Base-by-base conservation (phyloP, 2,797 vertebrate genomes). In the Cyprinodon diabolis region DNA sequence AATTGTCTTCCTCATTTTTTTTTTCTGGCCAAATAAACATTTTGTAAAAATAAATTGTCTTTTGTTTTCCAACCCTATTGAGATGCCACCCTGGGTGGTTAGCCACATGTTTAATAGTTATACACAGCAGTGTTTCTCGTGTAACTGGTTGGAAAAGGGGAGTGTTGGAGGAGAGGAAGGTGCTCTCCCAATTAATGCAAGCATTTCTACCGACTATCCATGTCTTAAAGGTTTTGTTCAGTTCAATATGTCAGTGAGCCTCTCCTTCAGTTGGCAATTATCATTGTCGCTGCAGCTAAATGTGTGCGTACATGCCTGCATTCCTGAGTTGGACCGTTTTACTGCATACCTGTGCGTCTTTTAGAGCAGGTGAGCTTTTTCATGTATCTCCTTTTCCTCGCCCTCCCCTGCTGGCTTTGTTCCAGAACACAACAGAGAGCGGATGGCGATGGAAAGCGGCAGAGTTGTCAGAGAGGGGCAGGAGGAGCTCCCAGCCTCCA, bases 361-460 rank as follows among this genome's bases (percentile, higher is more conserved):
- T 62, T 49, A 66, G 30, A 80, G 47, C 43, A 48, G 56, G 70
- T 81, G 67, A 66, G 52, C 43, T 55, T 43, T 47, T 25, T 19
- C 63, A 45, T 71, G 40, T 78, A 51, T 69, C 60, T 40, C 15
- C 40, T 43, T 75, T 57, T n/a, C 57, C 69, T 57, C 25, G 72
- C 66, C 81, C 89, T 85, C 80, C 89, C 86, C 83, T 83, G 80
- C 67, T 90, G 88, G 88, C 86, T 78, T 79, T 80, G 80, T 88
- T 91, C 90, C 93, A 94, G 87, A 81, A 67, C 80, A 80, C 75
- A 83, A 75, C 86, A 88, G 89, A 86, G 86, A 88, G 91, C 93
- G 92, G 94, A 95, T 94, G 92, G 90, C 87, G 77, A 71, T 88
- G 51, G 84, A 85, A 70, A 86, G 74, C 79, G 79, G 86, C 87